Percentiles rank a stretch among this genome's conserved stretches.
These are phyloP conservation scores for Zaprionus obscuricornis DNA, from an alignment of 2,888 invertebrate species.

Conservation along the genomic window DNA sequence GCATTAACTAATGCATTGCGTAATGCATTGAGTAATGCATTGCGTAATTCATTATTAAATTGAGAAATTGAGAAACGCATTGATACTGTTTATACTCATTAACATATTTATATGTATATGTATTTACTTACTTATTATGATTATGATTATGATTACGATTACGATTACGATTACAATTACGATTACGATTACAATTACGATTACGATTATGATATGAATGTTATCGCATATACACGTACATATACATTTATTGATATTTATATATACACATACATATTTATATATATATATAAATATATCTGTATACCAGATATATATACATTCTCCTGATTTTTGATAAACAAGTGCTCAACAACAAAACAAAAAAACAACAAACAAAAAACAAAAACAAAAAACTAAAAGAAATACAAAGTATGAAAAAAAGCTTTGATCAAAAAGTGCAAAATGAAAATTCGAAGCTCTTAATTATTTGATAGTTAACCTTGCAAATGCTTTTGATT, in stretches of 20 bases:
- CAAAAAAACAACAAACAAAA: slow-evolving; percentile 9
- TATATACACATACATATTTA: slow-evolving; percentile 25
- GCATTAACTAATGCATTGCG: too few species aligned
- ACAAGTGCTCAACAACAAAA: slow-evolving; percentile 38
- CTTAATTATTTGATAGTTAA: too few species aligned
- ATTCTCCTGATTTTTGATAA: slow-evolving; percentile 51
- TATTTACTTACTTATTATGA: slow-evolving; percentile 70
- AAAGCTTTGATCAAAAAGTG: too few species aligned
- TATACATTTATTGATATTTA: slow-evolving; percentile 15
- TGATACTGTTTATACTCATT: slow-evolving; percentile 55
- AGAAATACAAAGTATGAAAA: slow-evolving; percentile 19
- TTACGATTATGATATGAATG: slow-evolving; percentile 57
- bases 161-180: too few species aligned
- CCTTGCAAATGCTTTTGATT: too few species aligned
- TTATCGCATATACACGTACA: slow-evolving; percentile 72
- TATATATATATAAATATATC: slow-evolving; percentile 45
- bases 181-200: too few species aligned
- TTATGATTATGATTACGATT: too few species aligned
- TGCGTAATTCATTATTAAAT: too few species aligned
- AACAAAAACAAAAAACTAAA: too few species aligned
- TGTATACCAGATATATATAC: slow-evolving; percentile 39
- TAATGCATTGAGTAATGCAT: too few species aligned
- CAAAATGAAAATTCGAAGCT: not conserved
- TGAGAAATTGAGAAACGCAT: slow-evolving; percentile 12
- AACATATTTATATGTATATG: slow-evolving; percentile 68